These are phyloP conservation scores for Scolopax bukidnonensis DNA, from an alignment of 2,797 vertebrate species.

Conservation along the genomic window DNA sequence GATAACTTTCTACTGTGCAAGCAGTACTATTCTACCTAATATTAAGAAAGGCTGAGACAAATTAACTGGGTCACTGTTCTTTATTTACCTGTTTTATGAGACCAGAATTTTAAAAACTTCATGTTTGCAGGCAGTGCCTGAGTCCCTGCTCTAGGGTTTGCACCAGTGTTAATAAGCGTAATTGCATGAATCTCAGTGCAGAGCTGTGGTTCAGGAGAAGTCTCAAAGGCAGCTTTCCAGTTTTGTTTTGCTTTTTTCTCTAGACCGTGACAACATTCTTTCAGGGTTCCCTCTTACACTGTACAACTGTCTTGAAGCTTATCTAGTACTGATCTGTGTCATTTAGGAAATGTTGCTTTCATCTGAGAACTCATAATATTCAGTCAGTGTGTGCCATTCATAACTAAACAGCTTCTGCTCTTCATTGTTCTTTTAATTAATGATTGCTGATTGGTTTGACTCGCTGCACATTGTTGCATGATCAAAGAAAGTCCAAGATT, in stretches of 20 bases:
- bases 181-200: neutral
- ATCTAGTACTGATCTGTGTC: constrained; percentile 11
- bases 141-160: neutral
- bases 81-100: neutral
- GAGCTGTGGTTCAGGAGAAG: neutral
- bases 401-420: constrained; percentile 69
- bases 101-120: neutral
- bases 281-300: neutral
- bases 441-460: constrained; percentile 82
- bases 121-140: neutral
- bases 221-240: neutral
- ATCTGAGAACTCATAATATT: constrained; percentile 45
- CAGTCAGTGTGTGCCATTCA: constrained; percentile 58
- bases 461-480: constrained; percentile 79
- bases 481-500: constrained; percentile 84
- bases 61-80: neutral
- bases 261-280: neutral
- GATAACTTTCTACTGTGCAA: neutral
- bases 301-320: neutral
- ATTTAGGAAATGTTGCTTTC: constrained; percentile 59
- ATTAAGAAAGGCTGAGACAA: neutral
- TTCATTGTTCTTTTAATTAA: constrained; percentile 85
- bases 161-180: neutral
- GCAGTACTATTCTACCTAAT: neutral
- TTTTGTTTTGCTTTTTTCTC: neutral